Evolutionary conservation across 2,888 invertebrate genomes (phyloP), one percentile per base, ranked within the genome.

Genomic region (Crepidodera aurea): DNA sequence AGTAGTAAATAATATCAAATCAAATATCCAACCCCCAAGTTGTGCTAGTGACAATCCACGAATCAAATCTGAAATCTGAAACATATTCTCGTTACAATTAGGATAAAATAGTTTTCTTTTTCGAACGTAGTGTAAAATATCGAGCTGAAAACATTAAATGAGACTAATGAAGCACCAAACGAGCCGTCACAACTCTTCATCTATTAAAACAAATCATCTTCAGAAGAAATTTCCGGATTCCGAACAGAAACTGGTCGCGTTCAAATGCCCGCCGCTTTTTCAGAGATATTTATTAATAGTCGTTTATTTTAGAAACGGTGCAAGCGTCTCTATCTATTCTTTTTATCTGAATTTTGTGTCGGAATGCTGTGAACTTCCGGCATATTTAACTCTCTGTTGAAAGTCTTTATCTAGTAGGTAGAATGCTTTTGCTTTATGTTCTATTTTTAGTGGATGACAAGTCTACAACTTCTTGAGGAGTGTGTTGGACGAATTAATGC

Each of bases 341-440:
- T 67, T 63, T 67, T 63, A 69, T 68, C 71, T 71, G 61, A 69
- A 69, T 70, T 68, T 69, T 66, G 63, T 65, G 67, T 67, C 68
- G 71, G 69, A 70, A 70, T 71, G 71, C 64, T 67, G 68, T 67
- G 68, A 62, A 71, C 71, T 71, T 71, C 71, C 71, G 71, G 70
- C 71, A 71, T 66, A 57, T 67, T 69, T 62, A 62, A 67, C 66
- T 71, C 69, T 62, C 68, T 64, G 70, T 65, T 69, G 70, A 70
- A 70, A 70, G 68, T 70, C 67, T 68, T 69, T 69, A 69, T 71
- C 69, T 67, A 62, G 62, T 53, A 67, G 67, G 62, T 65, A 64
- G 51, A 42, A 27, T 39, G 55, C 44, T 39, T 57, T 32, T 57
- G 37, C 51, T 51, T 58, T 59, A 44, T 51, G 48, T 53, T 53